Conservation (phyloP, 1,140 invertebrate genomes). For the Chionoecetes opilio region DNA sequence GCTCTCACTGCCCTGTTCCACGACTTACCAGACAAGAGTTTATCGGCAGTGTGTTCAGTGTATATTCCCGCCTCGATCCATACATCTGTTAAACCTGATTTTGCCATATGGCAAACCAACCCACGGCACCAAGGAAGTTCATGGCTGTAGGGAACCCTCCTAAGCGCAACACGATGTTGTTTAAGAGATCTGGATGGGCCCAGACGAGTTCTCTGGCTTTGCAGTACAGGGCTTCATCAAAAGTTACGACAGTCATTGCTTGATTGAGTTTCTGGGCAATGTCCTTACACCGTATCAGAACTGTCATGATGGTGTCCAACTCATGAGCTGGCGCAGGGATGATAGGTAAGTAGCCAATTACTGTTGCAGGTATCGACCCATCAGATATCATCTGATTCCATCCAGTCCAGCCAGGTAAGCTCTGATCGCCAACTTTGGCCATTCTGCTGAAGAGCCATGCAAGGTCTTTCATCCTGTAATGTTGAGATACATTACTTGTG, state of each 20-base stretch:
- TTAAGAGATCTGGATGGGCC: neutral
- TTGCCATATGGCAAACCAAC: too few relatives aligned
- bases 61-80: neutral
- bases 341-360: neutral
- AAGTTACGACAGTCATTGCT: neutral
- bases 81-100: too few relatives aligned
- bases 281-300: neutral
- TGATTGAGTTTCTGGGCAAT: neutral
- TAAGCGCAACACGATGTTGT: neutral
- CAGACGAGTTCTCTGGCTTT: neutral
- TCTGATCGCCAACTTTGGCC: neutral
- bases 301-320: neutral
- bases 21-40: neutral
- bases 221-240: neutral
- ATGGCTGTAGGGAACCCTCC: neutral
- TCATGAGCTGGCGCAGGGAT: conserved; percentile 7
- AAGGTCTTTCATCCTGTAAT: neutral
- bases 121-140: neutral
- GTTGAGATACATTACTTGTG: neutral
- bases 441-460: neutral
- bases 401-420: neutral
- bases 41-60: too few relatives aligned
- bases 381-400: neutral
- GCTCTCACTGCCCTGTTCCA: neutral
- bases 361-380: too few relatives aligned